A percentile compares a stretch with the other conserved stretches of the same genome.
phyloP scores from a whole-genome alignment of 1,140 invertebrate species.

The Polypedilum vanderplanki region DNA sequence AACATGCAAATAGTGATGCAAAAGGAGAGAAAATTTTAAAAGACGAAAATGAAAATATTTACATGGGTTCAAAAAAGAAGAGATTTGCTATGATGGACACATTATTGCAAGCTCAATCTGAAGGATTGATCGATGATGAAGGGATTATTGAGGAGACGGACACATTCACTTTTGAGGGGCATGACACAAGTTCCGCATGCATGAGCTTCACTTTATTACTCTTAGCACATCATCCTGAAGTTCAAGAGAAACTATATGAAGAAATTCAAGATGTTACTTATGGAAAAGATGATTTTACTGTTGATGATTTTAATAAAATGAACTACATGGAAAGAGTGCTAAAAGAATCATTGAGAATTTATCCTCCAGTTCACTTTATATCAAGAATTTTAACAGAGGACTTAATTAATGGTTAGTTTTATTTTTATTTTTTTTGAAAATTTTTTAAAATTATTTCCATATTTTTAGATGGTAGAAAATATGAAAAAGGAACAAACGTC shows the following conservation, averaged over 20 bases:
- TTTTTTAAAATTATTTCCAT: neutral
- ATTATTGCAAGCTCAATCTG: constrained; percentile 53
- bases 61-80: constrained; percentile 44
- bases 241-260: constrained; percentile 57
- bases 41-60: constrained; percentile 34
- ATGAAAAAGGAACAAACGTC: constrained; percentile 47
- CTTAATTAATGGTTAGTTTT: constrained; percentile 36
- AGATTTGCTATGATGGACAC: constrained; percentile 75
- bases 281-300: constrained; percentile 33
- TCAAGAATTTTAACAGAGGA: constrained; percentile 51
- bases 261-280: constrained; percentile 55
- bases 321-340: constrained; percentile 61
- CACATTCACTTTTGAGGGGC: constrained; percentile 73
- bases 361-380: constrained; percentile 62
- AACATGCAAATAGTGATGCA: constrained; percentile 35
- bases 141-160: constrained; percentile 78
- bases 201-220: constrained; percentile 54
- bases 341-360: constrained; percentile 56
- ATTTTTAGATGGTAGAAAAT: neutral
- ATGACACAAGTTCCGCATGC: constrained; percentile 65
- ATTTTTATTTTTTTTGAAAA: neutral
- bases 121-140: constrained; percentile 49
- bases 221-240: constrained; percentile 53
- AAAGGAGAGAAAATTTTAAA: constrained; percentile 33
- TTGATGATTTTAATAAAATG: constrained; percentile 51